Evolutionary conservation across 2,888 invertebrate genomes (phyloP).

Genomic region (Zelleria hepariella): DNA sequence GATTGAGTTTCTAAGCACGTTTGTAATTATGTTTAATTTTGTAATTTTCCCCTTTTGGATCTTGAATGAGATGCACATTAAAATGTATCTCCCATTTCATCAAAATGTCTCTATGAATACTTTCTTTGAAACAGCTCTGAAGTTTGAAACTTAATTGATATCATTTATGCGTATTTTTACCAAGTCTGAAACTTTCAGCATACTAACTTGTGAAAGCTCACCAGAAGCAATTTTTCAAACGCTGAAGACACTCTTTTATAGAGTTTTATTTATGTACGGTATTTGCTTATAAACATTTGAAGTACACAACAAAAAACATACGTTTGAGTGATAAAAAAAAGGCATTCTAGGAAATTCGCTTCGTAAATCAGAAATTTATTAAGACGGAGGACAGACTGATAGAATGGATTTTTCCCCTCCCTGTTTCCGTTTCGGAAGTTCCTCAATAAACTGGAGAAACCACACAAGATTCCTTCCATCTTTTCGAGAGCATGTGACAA

Average conservation of each 20-base stretch:
- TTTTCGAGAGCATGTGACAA: not conserved
- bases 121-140: not conserved
- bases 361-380: not conserved
- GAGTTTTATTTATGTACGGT: too few relatives aligned
- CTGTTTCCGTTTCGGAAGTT: not conserved
- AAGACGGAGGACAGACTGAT: not conserved
- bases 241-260: too few relatives aligned
- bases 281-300: too few relatives aligned
- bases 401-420: not conserved
- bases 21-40: slow-evolving; percentile 53
- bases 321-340: not conserved
- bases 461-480: not conserved
- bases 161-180: too few relatives aligned
- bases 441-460: not conserved
- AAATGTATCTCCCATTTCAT: not conserved
- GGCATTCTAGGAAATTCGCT: not conserved
- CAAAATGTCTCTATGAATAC: not conserved
- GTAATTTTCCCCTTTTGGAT: slow-evolving; percentile 8
- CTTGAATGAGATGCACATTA: not conserved
- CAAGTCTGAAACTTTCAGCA: too few relatives aligned
- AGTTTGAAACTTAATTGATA: too few relatives aligned
- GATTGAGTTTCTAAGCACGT: slow-evolving; percentile 23
- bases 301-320: too few relatives aligned
- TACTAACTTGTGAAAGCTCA: too few relatives aligned
- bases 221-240: too few relatives aligned